A percentile compares a stretch with the other conserved stretches of the same genome.
phyloP scores from a whole-genome alignment of 2,888 invertebrate species.

The Trachelus tabidus region DNA sequence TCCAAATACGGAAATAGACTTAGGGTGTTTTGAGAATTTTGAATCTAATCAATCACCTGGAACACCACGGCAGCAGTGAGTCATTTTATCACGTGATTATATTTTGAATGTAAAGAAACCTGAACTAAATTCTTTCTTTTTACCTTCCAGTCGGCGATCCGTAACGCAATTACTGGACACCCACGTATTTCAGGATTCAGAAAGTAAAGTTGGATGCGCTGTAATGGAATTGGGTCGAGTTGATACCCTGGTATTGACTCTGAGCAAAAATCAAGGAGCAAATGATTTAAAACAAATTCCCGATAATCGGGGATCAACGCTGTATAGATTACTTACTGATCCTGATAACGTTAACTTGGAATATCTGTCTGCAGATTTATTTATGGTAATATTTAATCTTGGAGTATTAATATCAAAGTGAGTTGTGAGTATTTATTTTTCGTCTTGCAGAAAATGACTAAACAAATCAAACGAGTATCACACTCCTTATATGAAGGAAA shows the following conservation, averaged over 20 bases:
- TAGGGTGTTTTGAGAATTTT: constrained; percentile 50
- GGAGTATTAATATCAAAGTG: neutral
- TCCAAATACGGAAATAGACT: constrained; percentile 63
- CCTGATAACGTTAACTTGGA: constrained; percentile 73
- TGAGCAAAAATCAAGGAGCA: constrained; percentile 67
- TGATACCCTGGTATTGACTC: constrained; percentile 69
- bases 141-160: constrained; percentile 41
- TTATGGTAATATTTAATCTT: constrained; percentile 65
- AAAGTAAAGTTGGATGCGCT: constrained; percentile 67
- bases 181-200: constrained; percentile 68
- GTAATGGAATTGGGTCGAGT: constrained; percentile 70
- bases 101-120: neutral
- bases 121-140: constrained; percentile 1
- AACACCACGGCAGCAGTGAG: constrained; percentile 42
- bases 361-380: constrained; percentile 69
- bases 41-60: constrained; percentile 47
- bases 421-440: neutral
- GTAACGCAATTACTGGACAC: constrained; percentile 69
- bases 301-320: constrained; percentile 69
- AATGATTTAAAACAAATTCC: constrained; percentile 68
- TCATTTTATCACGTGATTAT: neutral
- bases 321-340: constrained; percentile 71
- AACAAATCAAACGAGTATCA: constrained; percentile 70
- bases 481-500: constrained; percentile 63
- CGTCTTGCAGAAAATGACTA: constrained; percentile 68